Evolutionary conservation across 2,888 invertebrate species (phyloP).

Genomic region (Diabrotica balteata): DNA sequence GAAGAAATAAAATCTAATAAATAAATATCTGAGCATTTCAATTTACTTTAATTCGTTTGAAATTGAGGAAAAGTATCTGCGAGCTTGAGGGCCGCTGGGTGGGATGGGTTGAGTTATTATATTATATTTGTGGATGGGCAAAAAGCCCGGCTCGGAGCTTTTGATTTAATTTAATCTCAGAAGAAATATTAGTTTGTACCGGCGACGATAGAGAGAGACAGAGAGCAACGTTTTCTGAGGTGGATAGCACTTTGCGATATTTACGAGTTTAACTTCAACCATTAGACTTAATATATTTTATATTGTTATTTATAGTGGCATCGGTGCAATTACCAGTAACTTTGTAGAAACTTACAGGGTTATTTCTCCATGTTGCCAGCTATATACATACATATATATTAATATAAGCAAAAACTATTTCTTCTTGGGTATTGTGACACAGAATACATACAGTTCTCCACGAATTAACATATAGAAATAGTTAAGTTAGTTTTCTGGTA

Average conservation of each 20-base stretch:
- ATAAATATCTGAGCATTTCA: slow-evolving; percentile 60
- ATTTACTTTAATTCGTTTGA: slow-evolving; percentile 60
- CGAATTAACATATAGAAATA: too few species aligned
- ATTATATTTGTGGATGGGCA: slow-evolving; percentile 55
- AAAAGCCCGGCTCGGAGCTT: slow-evolving; percentile 52
- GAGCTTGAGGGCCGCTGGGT: slow-evolving; percentile 47
- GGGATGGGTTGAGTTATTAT: slow-evolving; percentile 52
- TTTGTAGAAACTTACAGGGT: background rate
- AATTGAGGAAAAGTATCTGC: slow-evolving; percentile 59
- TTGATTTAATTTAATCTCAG: slow-evolving; percentile 62
- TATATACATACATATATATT: too few species aligned
- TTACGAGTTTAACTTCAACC: slow-evolving; percentile 56
- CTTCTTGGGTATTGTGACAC: too few species aligned
- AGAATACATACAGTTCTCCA: too few species aligned
- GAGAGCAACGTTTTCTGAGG: slow-evolving; percentile 23
- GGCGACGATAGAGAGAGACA: slow-evolving; percentile 39
- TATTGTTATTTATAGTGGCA: slow-evolving; percentile 58
- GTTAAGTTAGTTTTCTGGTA: too few species aligned
- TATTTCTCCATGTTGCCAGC: too few species aligned
- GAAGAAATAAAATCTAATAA: slow-evolving; percentile 53
- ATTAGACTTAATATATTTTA: slow-evolving; percentile 58
- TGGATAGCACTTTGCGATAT: slow-evolving; percentile 49
- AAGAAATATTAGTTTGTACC: slow-evolving; percentile 58
- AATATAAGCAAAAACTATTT: too few species aligned
- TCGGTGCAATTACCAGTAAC: slow-evolving; percentile 51